phyloP scores from a whole-genome alignment of 2,113 vertebrate species.

The Ageneiosus marmoratus region DNA sequence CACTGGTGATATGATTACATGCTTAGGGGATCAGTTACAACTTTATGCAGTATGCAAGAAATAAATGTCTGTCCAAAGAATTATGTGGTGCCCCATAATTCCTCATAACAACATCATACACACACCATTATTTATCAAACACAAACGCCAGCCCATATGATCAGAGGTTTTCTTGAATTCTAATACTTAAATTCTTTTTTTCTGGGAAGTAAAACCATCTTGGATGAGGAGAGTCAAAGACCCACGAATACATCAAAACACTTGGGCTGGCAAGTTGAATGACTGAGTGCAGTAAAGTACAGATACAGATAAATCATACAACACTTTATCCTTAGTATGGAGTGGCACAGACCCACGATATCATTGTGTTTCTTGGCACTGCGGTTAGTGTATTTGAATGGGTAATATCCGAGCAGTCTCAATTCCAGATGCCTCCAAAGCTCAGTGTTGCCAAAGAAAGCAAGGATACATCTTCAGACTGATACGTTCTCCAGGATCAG shows the following conservation, averaged over 20 bases:
- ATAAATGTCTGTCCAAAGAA: background rate
- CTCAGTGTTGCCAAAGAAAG: constrained; percentile 4
- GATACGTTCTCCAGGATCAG: background rate
- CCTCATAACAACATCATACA: background rate
- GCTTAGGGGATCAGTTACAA: background rate
- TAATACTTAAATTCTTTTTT: background rate
- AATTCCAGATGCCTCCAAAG: background rate
- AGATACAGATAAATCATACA: background rate
- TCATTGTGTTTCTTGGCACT: constrained; percentile 1
- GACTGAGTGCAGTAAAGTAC: background rate
- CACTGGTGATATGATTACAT: background rate
- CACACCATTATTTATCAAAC: constrained; percentile 3
- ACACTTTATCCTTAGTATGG: background rate
- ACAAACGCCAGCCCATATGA: background rate
- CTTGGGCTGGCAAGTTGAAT: background rate
- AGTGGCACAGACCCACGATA: background rate
- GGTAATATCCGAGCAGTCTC: background rate
- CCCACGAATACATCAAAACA: background rate
- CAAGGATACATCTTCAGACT: background rate
- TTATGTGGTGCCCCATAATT: background rate
- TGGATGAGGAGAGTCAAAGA: background rate
- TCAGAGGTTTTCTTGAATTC: background rate
- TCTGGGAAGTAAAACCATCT: background rate
- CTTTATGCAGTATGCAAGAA: background rate
- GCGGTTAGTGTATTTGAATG: background rate